Conservation (phyloP, 2,888 invertebrate genomes). For the Oxytorus armatus region DNA sequence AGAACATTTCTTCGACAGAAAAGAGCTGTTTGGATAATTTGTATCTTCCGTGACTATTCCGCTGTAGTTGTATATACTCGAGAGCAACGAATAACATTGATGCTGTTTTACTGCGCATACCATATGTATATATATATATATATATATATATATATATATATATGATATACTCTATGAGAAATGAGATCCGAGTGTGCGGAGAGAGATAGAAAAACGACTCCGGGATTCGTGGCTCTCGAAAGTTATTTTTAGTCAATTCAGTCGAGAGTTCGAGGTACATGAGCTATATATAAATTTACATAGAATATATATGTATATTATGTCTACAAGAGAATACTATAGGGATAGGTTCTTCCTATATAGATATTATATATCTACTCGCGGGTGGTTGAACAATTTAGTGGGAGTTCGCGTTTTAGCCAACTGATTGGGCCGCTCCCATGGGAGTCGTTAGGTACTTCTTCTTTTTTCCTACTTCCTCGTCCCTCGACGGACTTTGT, state of each 20-base stretch:
- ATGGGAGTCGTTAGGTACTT: constrained; percentile 78
- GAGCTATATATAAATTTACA: background rate
- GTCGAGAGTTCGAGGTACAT: constrained; percentile 6
- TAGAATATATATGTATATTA: background rate
- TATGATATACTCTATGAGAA: background rate
- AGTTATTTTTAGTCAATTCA: constrained; percentile 49
- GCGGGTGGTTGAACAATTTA: constrained; percentile 73
- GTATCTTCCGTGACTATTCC: background rate
- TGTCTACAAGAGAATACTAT: background rate
- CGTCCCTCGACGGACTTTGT: constrained; percentile 67
- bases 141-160: background rate
- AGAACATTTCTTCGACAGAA: background rate
- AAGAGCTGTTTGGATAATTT: constrained; percentile 5
- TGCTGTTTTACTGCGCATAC: background rate
- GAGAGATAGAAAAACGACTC: background rate
- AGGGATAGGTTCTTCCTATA: background rate
- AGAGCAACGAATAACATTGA: constrained; percentile 2
- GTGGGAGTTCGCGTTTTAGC: constrained; percentile 71
- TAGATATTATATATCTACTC: constrained; percentile 37
- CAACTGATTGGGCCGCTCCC: constrained; percentile 81
- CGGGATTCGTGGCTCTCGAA: constrained; percentile 18
- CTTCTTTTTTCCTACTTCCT: constrained; percentile 71
- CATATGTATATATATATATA: background rate
- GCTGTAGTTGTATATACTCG: background rate
- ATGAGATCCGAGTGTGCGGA: constrained; percentile 4